Evolutionary conservation across 2,797 vertebrate species (phyloP).

Genomic region (Delichon dasypus): DNA sequence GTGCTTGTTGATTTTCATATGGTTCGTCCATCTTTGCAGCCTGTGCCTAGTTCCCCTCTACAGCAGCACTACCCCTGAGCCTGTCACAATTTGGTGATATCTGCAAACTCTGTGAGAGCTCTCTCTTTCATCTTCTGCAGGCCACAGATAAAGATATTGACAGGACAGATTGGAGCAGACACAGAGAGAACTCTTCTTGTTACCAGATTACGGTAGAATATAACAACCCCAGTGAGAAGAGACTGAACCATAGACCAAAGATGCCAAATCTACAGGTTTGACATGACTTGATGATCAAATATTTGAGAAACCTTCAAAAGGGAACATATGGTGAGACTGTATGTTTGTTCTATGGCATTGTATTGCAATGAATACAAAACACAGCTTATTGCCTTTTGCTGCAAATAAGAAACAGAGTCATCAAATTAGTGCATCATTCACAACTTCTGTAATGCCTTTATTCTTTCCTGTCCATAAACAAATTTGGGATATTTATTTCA

Average conservation of each 20-base stretch:
- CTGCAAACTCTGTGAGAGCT: neutral
- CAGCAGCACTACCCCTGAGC: neutral
- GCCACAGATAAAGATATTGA: neutral
- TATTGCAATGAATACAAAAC: neutral
- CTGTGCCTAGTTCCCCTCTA: neutral
- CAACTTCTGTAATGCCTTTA: neutral
- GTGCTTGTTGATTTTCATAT: neutral
- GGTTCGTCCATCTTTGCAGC: neutral
- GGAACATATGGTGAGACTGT: neutral
- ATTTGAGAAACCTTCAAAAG: neutral
- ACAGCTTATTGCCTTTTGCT: neutral
- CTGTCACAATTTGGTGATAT: neutral
- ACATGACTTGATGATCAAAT: neutral
- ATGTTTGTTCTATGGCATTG: rapidly evolving
- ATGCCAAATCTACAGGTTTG: neutral
- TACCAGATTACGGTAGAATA: neutral
- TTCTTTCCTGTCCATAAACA: neutral
- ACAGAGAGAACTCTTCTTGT: neutral
- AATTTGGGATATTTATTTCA: neutral
- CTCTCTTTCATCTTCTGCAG: neutral
- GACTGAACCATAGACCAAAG: neutral
- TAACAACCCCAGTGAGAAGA: neutral
- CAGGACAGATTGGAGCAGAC: neutral
- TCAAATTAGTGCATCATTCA: neutral
- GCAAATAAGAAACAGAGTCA: neutral